These are phyloP conservation scores for Tachyglossus aculeatus DNA, from an alignment of 2,797 vertebrate species.

Conservation along the genomic window DNA sequence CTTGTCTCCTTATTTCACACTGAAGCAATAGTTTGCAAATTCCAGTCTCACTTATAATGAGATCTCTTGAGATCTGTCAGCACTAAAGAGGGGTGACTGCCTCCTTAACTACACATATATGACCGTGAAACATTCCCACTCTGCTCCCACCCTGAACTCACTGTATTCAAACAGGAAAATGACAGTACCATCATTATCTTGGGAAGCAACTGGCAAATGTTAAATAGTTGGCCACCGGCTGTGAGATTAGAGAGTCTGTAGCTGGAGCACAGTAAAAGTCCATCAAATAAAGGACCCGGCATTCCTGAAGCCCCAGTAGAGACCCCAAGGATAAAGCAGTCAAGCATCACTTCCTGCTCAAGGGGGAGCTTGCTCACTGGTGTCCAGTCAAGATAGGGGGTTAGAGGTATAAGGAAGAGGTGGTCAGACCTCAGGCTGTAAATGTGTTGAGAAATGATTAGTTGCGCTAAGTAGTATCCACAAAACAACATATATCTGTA, in stretches of 20 bases:
- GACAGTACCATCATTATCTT: slow-evolving; percentile 15
- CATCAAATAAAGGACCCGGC: slow-evolving; percentile 60
- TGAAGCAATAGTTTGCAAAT: no score
- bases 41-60: no score
- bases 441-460: slow-evolving; percentile 34
- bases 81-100: no score
- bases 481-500: slow-evolving; percentile 64
- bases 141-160: slow-evolving; percentile 51
- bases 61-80: no score
- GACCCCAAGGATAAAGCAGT: slow-evolving; percentile 68
- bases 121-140: slow-evolving; percentile 36
- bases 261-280: slow-evolving; percentile 61
- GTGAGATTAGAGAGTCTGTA: slow-evolving; percentile 55
- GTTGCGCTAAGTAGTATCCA: slow-evolving; percentile 53
- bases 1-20: no score
- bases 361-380: slow-evolving; percentile 56
- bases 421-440: slow-evolving; percentile 21
- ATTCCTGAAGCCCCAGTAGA: slow-evolving; percentile 65
- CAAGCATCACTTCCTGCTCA: slow-evolving; percentile 71
- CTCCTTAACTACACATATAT: no score
- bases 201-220: slow-evolving; percentile 51
- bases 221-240: slow-evolving; percentile 58
- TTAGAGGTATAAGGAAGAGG: slow-evolving; percentile 7
- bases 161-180: neutral
- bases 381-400: slow-evolving; percentile 50